These are phyloP conservation scores for Thereva nobilitata DNA, from an alignment of 2,888 invertebrate species.

Conservation along the genomic window DNA sequence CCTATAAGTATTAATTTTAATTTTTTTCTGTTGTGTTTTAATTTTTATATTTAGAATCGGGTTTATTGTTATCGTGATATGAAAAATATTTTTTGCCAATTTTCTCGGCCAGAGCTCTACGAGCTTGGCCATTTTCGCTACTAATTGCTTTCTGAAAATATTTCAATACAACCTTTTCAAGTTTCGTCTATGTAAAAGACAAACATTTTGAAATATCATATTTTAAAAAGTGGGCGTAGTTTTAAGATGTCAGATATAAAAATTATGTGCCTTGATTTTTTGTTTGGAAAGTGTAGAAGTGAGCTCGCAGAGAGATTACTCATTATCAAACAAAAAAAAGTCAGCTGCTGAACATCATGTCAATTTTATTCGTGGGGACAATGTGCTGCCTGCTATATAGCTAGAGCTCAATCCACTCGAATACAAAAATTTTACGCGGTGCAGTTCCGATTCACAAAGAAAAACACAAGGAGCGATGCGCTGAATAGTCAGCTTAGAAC, in stretches of 20 bases:
- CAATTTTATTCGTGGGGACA: slow-evolving; percentile 13
- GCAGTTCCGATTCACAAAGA: too few relatives aligned
- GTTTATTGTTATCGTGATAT: slow-evolving; percentile 1
- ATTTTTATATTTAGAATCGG: neutral
- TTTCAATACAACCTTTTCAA: slow-evolving; percentile 1
- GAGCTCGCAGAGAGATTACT: slow-evolving; percentile 14
- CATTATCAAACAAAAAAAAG: slow-evolving; percentile 25
- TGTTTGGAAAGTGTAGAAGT: neutral
- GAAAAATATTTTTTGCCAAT: slow-evolving; percentile 4
- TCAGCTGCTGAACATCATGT: slow-evolving; percentile 18
- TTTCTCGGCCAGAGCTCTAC: slow-evolving; percentile 25
- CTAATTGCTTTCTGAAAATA: slow-evolving; percentile 2
- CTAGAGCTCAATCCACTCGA: too few relatives aligned
- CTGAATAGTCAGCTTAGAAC: too few relatives aligned
- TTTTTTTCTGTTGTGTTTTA: neutral
- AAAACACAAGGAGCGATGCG: too few relatives aligned
- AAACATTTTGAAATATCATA: neutral
- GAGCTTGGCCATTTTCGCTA: slow-evolving; percentile 28
- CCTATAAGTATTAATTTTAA: slow-evolving; percentile 11
- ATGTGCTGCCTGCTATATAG: neutral
- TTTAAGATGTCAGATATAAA: neutral
- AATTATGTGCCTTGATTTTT: slow-evolving; percentile 2
- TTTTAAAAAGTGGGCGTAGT: neutral
- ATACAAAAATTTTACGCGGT: too few relatives aligned
- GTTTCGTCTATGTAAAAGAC: slow-evolving; percentile 1